Conservation (phyloP, 1,140 invertebrate genomes). For the Scaptodrosophila lebanonensis region DNA sequence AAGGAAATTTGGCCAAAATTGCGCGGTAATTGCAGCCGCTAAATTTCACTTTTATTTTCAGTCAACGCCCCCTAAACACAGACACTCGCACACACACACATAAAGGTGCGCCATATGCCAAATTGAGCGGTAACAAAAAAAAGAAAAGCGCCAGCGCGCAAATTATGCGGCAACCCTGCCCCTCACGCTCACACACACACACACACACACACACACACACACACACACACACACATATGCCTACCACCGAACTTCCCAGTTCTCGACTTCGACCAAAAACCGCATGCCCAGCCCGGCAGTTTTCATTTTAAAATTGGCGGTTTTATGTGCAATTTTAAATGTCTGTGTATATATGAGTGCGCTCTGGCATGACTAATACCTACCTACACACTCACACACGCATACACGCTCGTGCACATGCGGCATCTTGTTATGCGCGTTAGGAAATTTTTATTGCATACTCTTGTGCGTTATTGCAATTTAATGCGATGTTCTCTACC, state of each 20-base stretch:
- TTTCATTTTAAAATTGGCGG: constrained; percentile 76
- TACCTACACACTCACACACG: constrained; percentile 20
- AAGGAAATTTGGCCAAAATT: constrained; percentile 71
- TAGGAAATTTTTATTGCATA: constrained; percentile 76
- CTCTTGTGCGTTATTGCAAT: constrained; percentile 71
- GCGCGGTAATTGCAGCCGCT: constrained; percentile 72
- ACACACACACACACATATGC: not conserved
- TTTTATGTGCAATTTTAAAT: constrained; percentile 70
- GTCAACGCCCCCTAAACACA: too few species aligned
- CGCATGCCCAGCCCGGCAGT: constrained; percentile 48
- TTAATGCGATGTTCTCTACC: constrained; percentile 49
- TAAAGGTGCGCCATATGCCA: constrained; percentile 42
- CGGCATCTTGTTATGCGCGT: constrained; percentile 60
- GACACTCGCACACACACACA: constrained; percentile 1
- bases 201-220: not conserved
- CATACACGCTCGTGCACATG: constrained; percentile 4
- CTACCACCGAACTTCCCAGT: not conserved
- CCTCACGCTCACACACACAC: constrained; percentile 8
- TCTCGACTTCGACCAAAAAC: constrained; percentile 5
- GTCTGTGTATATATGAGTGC: constrained; percentile 19
- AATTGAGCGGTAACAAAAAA: constrained; percentile 61
- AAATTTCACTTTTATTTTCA: constrained; percentile 68
- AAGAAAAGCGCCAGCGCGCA: constrained; percentile 38
- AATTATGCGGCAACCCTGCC: constrained; percentile 56
- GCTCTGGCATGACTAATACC: constrained; percentile 41